Conservation (phyloP, 2,888 invertebrate genomes). For the Nephrotoma flavescens region DNA sequence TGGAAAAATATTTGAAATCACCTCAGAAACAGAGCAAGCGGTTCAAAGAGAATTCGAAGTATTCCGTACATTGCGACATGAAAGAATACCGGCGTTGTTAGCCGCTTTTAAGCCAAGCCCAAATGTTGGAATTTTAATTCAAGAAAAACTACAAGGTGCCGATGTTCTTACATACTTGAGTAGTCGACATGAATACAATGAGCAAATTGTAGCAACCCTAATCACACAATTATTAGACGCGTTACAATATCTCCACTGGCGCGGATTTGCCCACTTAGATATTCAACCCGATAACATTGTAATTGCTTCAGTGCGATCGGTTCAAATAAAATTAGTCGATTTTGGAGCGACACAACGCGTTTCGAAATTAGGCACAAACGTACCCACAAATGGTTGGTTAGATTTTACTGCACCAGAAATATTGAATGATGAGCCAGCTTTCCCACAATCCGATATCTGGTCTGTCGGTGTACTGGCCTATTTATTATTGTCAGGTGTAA, state of each 20-base stretch:
- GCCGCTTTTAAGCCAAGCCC: conserved; percentile 51
- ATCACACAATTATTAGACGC: conserved; percentile 78
- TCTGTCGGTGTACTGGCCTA: conserved; percentile 85
- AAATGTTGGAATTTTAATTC: conserved; percentile 49
- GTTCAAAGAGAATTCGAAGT: conserved; percentile 73
- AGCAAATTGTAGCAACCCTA: conserved; percentile 80
- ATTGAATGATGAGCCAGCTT: conserved; percentile 71
- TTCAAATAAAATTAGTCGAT: conserved; percentile 83
- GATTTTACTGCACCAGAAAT: conserved; percentile 81
- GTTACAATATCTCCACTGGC: conserved; percentile 89
- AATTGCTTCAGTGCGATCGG: conserved; percentile 70
- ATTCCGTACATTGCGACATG: conserved; percentile 68
- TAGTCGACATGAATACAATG: conserved; percentile 78
- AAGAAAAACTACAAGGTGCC: conserved; percentile 80
- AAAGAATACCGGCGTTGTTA: conserved; percentile 64
- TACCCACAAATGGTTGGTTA: conserved; percentile 50
- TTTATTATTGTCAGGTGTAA: conserved; percentile 78
- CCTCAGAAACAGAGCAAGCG: conserved; percentile 46
- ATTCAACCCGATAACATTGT: conserved; percentile 92
- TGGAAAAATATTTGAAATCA: conserved; percentile 65
- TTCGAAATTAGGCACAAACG: conserved; percentile 54
- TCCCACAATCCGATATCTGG: conserved; percentile 91
- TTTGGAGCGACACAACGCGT: conserved; percentile 77
- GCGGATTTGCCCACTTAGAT: conserved; percentile 77
- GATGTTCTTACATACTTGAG: conserved; percentile 81